A percentile compares a stretch with the other conserved stretches of the same genome.
phyloP scores from a whole-genome alignment of 2,113 vertebrate genomes.

The Brachypodius melanocephalos region DNA sequence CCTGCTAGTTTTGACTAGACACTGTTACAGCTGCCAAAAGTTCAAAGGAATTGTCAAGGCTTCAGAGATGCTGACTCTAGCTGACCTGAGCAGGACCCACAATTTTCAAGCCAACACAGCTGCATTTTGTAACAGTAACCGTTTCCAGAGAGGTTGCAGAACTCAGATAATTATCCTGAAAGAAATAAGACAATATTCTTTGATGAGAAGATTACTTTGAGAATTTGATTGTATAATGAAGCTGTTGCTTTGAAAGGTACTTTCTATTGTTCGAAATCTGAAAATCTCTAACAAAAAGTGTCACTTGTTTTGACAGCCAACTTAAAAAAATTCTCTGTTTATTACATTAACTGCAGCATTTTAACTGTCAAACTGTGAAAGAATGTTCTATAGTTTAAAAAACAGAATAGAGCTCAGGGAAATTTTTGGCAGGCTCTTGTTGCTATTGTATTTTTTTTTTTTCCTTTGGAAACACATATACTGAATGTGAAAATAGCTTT shows the following conservation, averaged over 20 bases:
- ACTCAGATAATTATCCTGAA: slow-evolving; percentile 74
- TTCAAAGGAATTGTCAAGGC: slow-evolving; percentile 8
- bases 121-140: slow-evolving; percentile 67
- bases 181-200: slow-evolving; percentile 81
- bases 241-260: slow-evolving; percentile 82
- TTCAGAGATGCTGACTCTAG: slow-evolving; percentile 9
- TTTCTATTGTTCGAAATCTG: slow-evolving; percentile 80
- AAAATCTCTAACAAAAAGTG: slow-evolving; percentile 77
- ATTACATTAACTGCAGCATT: slow-evolving; percentile 83
- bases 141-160: slow-evolving; percentile 69
- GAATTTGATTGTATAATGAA: slow-evolving; percentile 82
- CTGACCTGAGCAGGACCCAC: slow-evolving; percentile 42
- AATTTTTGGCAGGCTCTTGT: slow-evolving; percentile 77
- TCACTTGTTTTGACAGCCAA: slow-evolving; percentile 82
- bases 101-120: slow-evolving; percentile 63
- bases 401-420: slow-evolving; percentile 76
- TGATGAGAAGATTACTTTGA: slow-evolving; percentile 82
- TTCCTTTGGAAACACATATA: slow-evolving; percentile 65
- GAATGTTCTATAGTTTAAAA: slow-evolving; percentile 82
- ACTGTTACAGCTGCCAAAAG: slow-evolving; percentile 3
- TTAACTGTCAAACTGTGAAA: slow-evolving; percentile 84
- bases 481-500: slow-evolving; percentile 77
- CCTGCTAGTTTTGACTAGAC: slow-evolving; percentile 18
- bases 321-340: slow-evolving; percentile 83
- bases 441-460: slow-evolving; percentile 65